Percentiles rank a stretch among this genome's conserved stretches.
Conservation (phyloP, 2,797 vertebrate species). For the Notoglanidium macrostoma region DNA sequence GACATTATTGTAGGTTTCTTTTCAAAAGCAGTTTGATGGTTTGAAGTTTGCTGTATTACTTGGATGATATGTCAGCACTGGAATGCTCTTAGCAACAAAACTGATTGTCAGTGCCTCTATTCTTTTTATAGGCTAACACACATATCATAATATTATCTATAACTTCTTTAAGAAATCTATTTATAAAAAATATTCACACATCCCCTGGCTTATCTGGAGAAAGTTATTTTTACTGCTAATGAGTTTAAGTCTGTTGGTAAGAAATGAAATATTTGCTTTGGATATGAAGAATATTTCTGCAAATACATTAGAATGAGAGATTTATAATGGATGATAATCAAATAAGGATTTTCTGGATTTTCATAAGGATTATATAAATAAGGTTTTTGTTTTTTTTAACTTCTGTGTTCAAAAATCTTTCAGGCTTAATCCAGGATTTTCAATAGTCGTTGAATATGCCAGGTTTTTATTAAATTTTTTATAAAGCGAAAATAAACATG, state of each 20-base stretch:
- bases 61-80: neutral
- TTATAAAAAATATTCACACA: neutral
- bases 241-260: neutral
- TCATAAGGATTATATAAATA: neutral
- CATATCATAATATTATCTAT: neutral
- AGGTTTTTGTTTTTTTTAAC: neutral
- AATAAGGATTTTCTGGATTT: neutral
- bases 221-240: neutral
- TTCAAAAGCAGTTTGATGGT: neutral
- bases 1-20: neutral
- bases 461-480: neutral
- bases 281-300: neutral
- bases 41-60: neutral
- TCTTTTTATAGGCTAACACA: neutral
- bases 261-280: neutral
- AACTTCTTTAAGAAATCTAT: neutral
- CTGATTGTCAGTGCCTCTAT: neutral
- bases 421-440: neutral
- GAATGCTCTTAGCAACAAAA: neutral
- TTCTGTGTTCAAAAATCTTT: neutral
- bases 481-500: neutral
- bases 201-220: neutral
- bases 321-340: neutral
- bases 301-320: neutral
- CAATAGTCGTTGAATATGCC: neutral